These are phyloP conservation scores for Kobus ellipsiprymnus DNA, from an alignment of 2,113 vertebrate species.

Conservation along the genomic window DNA sequence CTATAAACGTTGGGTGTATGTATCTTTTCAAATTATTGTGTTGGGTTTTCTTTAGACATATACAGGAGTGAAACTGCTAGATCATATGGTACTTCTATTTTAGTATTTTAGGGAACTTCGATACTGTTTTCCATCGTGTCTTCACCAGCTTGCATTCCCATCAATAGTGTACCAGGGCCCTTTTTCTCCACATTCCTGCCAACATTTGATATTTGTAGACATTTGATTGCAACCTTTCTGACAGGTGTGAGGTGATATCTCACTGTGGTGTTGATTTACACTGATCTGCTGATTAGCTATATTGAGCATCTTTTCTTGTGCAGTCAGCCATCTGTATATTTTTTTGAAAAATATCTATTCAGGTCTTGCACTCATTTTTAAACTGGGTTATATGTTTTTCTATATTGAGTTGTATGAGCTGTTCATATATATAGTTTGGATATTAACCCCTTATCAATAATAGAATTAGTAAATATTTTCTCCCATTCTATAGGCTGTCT, in stretches of 20 bases:
- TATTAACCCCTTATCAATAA: neutral
- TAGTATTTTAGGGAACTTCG: neutral
- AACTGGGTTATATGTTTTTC: neutral
- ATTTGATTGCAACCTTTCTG: neutral
- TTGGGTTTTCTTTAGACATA: neutral
- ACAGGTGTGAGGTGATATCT: neutral
- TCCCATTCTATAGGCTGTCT: neutral
- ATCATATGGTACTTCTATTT: neutral
- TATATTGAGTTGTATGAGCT: neutral
- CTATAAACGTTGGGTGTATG: accelerated
- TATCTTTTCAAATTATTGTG: neutral
- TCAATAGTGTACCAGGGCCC: neutral
- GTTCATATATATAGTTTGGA: neutral
- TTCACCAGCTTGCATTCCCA: neutral
- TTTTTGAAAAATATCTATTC: neutral
- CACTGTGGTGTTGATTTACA: neutral
- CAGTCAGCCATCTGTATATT: neutral
- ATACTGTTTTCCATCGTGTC: neutral
- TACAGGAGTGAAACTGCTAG: neutral
- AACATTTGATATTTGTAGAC: neutral
- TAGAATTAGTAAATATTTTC: neutral
- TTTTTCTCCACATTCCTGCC: neutral
- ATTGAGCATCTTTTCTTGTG: neutral
- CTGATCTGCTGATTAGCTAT: neutral
- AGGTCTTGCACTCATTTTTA: neutral